Evolutionary conservation across 2,888 invertebrate species (phyloP).

Genomic region (Linyphia triangularis): DNA sequence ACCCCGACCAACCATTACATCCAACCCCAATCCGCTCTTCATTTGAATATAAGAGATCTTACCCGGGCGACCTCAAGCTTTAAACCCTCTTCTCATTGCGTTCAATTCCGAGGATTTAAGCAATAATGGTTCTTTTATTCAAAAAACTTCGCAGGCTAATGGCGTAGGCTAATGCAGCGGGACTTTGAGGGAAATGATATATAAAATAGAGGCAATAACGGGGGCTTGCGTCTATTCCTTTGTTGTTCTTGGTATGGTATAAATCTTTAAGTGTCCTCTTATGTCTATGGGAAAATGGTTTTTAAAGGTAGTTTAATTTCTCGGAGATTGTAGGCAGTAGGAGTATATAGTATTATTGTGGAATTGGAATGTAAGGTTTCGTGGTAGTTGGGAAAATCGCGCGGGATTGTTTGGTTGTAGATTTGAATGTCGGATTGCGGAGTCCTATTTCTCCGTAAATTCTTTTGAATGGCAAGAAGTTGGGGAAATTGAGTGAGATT

Average conservation of each 20-base stretch:
- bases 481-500: background rate
- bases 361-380: background rate
- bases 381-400: background rate
- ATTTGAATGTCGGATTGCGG: slow-evolving; percentile 24
- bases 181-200: slow-evolving; percentile 26
- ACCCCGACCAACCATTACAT: slow-evolving; percentile 61
- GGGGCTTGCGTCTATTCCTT: slow-evolving; percentile 14
- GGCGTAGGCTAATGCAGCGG: slow-evolving; percentile 59
- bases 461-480: background rate
- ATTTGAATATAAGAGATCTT: slow-evolving; percentile 71
- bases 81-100: slow-evolving; percentile 40
- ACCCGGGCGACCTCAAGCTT: background rate
- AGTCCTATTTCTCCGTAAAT: background rate
- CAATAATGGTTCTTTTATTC: slow-evolving; percentile 75
- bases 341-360: background rate
- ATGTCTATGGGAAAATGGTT: slow-evolving; percentile 61
- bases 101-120: slow-evolving; percentile 69
- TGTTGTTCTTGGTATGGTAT: slow-evolving; percentile 39
- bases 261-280: slow-evolving; percentile 60
- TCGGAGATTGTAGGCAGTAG: background rate
- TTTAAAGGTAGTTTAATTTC: slow-evolving; percentile 56
- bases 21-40: slow-evolving; percentile 51
- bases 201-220: slow-evolving; percentile 73
- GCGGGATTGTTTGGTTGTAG: background rate
- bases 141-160: slow-evolving; percentile 60